Base-by-base conservation (phyloP, 2,797 vertebrate species). In the Myotis daubentonii region DNA sequence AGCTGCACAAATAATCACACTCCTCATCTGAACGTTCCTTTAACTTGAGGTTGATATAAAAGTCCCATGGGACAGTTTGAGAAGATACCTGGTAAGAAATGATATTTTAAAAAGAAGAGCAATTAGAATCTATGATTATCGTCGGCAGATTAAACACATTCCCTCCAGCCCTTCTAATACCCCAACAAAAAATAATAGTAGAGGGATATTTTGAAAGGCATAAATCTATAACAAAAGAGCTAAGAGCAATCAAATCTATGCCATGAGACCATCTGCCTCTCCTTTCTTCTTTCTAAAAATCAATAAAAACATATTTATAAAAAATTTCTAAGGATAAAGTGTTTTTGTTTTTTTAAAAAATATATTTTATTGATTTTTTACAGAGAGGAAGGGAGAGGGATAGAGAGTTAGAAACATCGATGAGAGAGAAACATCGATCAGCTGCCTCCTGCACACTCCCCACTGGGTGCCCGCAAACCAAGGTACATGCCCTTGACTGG, bases 51-150 rank as follows among this genome's bases (percentile, higher is more conserved):
- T 82, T 97, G 93, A 99, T 98, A 68, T 98, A 99, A 93, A 98
- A 99, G 96, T 99, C 98, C 99, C 98, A 99, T 23, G 98, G 98
- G 72, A 98, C 91, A 76, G 98, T 98, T 82, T 98, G 97, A 91
- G 96, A 97, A 41, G 97, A 98, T 33, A 98, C 98, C 99, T 99
- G 28, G 95, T 66, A 98, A 89, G 41, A 91, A 22, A 89, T 85
- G 83, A 28, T 23, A 93, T 94, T 89, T 96, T 68, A 84, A 94
- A 94, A 95, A 89, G 80, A 92, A 92, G 23, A 96, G 60, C 36
- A 93, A 91, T 93, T 78, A 93, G 80, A 89, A 79, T 87, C 47
- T 79, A 81, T 44, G 19, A 33, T 49, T 91, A 89, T 44, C 30
- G 57, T 11, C 55, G 57, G 47, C 36, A 92, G 65, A 87, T 13